Evolutionary conservation across 2,113 vertebrate genomes (phyloP), one percentile per base, ranked within the genome.

Genomic region (Cynopterus brachyotis): DNA sequence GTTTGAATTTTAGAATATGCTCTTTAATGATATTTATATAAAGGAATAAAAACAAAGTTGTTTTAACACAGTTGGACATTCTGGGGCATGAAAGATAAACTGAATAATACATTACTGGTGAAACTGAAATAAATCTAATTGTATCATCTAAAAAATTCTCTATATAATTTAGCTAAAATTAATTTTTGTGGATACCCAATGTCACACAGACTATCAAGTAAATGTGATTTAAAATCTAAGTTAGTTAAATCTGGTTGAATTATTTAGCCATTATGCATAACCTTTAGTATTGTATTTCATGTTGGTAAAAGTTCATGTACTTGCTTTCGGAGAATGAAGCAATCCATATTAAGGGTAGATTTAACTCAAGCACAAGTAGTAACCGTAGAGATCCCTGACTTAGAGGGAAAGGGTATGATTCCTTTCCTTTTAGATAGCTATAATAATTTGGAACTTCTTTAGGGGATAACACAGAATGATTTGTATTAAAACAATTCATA

Each of bases 101-200:
- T 89, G 40, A 91, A 80, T 72, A 72, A 47, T 50, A 70, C 42
- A 3, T 55, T 76, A 72, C 7, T 55, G 32, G 20, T 47, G 87
- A 95, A 79, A 75, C 4, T 67, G 24, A 91, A 94, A 93, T 87
- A 50, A 84, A 86, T 70, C 85, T 81, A 94, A 72, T 59, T 69
- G 32, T 53, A 69, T 32, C 20, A 64, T 30, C 69, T 78, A 8
- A 26, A 80, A 84, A 89, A 59, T 24, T 28, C 10, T 45, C 2
- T 60, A 35, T 22, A 78, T 93, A 72, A 83, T 66, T 94, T 75
- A 87, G 37, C 10, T 91, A 59, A 81, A 92, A 59, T 88, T 83
- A 28, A 22, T 82, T 95, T 88, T 57, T 35, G 35, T 89, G 35
- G 6, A 5, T 94, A 67, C 16, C 42, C 75, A 19, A 64, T 55